Evolutionary conservation across 2,888 invertebrate genomes (phyloP).

Genomic region (Diabrotica balteata): DNA sequence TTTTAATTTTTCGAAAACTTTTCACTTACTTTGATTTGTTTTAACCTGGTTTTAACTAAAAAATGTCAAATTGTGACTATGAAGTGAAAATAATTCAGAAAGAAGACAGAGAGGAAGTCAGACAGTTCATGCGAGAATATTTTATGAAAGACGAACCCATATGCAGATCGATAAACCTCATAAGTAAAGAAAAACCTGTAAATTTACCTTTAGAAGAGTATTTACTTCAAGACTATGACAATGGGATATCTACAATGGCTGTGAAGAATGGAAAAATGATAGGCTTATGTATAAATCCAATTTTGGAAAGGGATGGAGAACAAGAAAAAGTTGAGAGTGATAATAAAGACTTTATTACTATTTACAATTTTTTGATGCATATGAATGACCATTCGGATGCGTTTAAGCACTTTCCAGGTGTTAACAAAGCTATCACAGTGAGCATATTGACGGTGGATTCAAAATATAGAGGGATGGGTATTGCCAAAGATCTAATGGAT

Average conservation of each 20-base stretch:
- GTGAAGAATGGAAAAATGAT: constrained; percentile 64
- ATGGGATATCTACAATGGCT: constrained; percentile 70
- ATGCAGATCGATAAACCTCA: constrained; percentile 68
- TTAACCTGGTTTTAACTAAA: background rate
- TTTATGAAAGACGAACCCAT: constrained; percentile 78
- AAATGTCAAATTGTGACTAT: constrained; percentile 47
- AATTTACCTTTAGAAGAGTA: constrained; percentile 72
- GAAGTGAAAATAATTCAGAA: constrained; percentile 59
- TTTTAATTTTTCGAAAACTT: too few relatives aligned
- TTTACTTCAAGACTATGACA: constrained; percentile 64
- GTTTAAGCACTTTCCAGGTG: constrained; percentile 66
- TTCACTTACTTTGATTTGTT: background rate
- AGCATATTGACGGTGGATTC: constrained; percentile 73
- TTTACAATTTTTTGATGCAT: constrained; percentile 66
- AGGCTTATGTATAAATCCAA: constrained; percentile 56
- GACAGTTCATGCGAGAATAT: constrained; percentile 65
- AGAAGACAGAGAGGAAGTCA: constrained; percentile 62
- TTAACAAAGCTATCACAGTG: constrained; percentile 66
- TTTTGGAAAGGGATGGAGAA: constrained; percentile 37
- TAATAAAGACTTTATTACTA: constrained; percentile 71
- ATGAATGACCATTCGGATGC: constrained; percentile 66
- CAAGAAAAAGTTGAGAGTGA: constrained; percentile 47
- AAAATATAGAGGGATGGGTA: constrained; percentile 71
- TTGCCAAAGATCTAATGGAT: constrained; percentile 70
- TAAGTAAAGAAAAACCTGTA: constrained; percentile 67